Conservation (phyloP, 2,888 invertebrate species). For the Octonoba sinensis region DNA sequence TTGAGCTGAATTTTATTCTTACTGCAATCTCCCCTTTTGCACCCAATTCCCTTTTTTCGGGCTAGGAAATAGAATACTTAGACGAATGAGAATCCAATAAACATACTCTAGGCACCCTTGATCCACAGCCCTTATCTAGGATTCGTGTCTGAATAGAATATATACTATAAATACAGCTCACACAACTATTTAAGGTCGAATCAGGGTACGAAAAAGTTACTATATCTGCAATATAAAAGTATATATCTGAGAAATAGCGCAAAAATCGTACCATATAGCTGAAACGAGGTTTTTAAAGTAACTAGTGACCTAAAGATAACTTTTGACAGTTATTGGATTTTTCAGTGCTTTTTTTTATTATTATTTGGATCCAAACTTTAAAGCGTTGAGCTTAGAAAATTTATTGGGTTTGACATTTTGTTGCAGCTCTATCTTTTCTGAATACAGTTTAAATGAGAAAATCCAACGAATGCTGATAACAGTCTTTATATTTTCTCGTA, state of each 20-base stretch:
- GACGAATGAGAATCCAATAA: constrained; percentile 57
- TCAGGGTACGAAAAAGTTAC: not conserved
- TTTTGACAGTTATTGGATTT: constrained; percentile 31
- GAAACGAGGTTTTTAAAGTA: constrained; percentile 11
- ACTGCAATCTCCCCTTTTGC: constrained; percentile 42
- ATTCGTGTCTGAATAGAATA: constrained; percentile 41
- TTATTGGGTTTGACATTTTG: too few relatives aligned
- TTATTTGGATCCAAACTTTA: not conserved
- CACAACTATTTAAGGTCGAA: constrained; percentile 37
- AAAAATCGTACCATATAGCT: too few relatives aligned
- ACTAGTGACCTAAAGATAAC: constrained; percentile 16
- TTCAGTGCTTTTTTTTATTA: constrained; percentile 19
- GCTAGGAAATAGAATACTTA: constrained; percentile 42
- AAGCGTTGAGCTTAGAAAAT: too few relatives aligned
- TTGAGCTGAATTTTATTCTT: constrained; percentile 19
- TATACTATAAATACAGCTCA: constrained; percentile 25
- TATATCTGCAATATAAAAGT: too few relatives aligned
- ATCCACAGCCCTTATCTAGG: constrained; percentile 27
- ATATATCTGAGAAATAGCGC: too few relatives aligned
- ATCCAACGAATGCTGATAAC: too few relatives aligned
- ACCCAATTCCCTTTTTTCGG: constrained; percentile 37
- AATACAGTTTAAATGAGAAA: too few relatives aligned
- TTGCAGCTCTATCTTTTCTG: too few relatives aligned
- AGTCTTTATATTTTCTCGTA: too few relatives aligned
- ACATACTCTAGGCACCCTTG: constrained; percentile 30